phyloP scores from a whole-genome alignment of 2,113 vertebrate genomes.

The Psilopogon haemacephalus region DNA sequence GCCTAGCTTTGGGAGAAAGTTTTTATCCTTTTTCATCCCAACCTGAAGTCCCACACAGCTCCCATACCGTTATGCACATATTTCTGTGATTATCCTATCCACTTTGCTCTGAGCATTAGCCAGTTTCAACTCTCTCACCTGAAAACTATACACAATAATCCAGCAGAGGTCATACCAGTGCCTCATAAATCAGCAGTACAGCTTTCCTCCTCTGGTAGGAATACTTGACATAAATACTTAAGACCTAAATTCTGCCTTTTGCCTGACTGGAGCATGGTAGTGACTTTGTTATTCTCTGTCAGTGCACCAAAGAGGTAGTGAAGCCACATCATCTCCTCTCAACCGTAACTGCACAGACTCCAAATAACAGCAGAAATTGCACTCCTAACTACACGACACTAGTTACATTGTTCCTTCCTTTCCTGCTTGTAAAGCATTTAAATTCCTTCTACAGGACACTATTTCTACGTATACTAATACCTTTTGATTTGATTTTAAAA shows the following conservation, averaged over 20 bases:
- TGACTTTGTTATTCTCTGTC: background rate
- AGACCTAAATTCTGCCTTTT: background rate
- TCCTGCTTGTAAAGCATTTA: background rate
- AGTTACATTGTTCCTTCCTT: background rate
- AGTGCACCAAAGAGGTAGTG: background rate
- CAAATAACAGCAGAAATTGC: background rate
- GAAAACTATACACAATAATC: background rate
- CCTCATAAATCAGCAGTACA: background rate
- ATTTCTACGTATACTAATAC: background rate
- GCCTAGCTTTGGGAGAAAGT: background rate
- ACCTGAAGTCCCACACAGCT: background rate
- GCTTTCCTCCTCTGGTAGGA: background rate
- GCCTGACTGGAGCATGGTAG: background rate
- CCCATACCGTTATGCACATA: background rate
- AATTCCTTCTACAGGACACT: background rate
- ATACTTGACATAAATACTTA: background rate
- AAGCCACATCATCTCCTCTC: background rate
- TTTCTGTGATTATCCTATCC: background rate
- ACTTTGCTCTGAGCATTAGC: background rate
- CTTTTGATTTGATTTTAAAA: background rate
- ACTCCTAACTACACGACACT: background rate
- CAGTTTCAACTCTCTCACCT: background rate
- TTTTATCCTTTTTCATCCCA: background rate
- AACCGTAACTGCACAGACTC: background rate
- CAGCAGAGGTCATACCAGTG: conserved; percentile 20